Evolutionary conservation across 2,888 invertebrate genomes (phyloP).

Genomic region (Nezara viridula): DNA sequence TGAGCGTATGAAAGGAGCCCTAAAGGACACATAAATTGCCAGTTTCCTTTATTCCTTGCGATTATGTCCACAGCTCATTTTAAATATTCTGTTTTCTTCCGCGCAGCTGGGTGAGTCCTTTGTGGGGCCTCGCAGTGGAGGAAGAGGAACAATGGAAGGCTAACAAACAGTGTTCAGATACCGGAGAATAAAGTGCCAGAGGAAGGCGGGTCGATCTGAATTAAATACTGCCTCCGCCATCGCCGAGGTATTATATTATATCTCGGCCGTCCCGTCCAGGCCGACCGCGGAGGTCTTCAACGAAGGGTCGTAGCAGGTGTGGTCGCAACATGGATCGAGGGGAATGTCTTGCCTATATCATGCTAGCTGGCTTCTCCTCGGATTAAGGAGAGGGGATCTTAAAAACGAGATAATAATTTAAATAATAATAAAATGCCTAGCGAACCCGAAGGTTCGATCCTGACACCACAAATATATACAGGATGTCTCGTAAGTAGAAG

Average conservation of each 20-base stretch:
- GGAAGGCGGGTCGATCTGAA: conserved; percentile 36
- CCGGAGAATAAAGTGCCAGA: background rate
- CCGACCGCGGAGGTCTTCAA: background rate
- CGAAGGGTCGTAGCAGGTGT: too few relatives aligned
- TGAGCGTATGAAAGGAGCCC: conserved; percentile 10
- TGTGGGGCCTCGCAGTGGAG: background rate
- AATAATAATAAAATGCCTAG: too few relatives aligned
- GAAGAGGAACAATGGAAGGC: conserved; percentile 15
- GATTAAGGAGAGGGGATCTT: too few relatives aligned
- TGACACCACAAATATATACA: too few relatives aligned
- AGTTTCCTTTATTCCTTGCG: conserved; percentile 24
- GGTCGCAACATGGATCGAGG: too few relatives aligned
- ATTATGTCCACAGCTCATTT: conserved; percentile 25
- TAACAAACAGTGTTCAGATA: conserved; percentile 30
- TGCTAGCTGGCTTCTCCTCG: too few relatives aligned
- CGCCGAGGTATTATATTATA: background rate
- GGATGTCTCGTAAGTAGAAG: too few relatives aligned
- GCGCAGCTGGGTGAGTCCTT: background rate
- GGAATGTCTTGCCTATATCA: too few relatives aligned
- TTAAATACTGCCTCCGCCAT: background rate
- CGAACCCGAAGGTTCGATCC: too few relatives aligned
- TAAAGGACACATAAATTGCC: conserved; percentile 21
- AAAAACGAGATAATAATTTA: too few relatives aligned
- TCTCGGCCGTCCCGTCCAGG: conserved; percentile 9
- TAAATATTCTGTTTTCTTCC: conserved; percentile 44